Conservation (phyloP, 2,888 invertebrate genomes). For the Troides oblongomaculatus region DNA sequence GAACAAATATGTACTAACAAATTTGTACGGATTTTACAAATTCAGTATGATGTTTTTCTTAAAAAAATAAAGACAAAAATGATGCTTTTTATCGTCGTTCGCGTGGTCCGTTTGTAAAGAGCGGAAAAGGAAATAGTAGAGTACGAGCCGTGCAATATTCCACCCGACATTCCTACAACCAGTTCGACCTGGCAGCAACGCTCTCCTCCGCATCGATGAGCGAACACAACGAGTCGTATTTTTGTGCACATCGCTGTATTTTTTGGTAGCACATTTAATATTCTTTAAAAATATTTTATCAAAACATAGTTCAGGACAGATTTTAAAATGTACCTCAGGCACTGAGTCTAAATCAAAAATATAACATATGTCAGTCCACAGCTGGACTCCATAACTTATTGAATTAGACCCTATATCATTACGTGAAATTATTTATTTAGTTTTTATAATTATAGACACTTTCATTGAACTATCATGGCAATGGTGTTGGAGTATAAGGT, state of each 20-base stretch:
- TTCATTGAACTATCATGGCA: too few species aligned
- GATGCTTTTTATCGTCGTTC: not conserved
- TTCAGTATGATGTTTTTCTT: not conserved
- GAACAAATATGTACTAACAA: not conserved
- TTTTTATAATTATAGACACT: too few species aligned
- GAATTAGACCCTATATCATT: too few species aligned
- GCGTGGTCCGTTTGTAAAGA: not conserved
- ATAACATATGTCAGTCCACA: too few species aligned
- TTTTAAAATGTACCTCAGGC: not conserved
- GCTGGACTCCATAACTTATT: too few species aligned
- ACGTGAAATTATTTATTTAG: too few species aligned
- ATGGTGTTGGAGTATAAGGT: too few species aligned
- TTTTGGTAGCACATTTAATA: not conserved
- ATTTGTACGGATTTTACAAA: not conserved
- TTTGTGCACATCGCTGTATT: not conserved
- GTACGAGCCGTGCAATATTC: not conserved
- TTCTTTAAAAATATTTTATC: constrained; percentile 4
- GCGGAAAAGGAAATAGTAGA: not conserved
- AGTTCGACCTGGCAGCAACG: not conserved
- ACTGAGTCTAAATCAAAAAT: too few species aligned
- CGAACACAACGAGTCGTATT: constrained; percentile 2
- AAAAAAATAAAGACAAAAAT: not conserved
- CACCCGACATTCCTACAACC: not conserved
- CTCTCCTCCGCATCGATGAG: constrained; percentile 2
- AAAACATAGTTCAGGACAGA: not conserved